phyloP scores from a whole-genome alignment of 2,113 vertebrate species.

The Rhinichthys klamathensis region DNA sequence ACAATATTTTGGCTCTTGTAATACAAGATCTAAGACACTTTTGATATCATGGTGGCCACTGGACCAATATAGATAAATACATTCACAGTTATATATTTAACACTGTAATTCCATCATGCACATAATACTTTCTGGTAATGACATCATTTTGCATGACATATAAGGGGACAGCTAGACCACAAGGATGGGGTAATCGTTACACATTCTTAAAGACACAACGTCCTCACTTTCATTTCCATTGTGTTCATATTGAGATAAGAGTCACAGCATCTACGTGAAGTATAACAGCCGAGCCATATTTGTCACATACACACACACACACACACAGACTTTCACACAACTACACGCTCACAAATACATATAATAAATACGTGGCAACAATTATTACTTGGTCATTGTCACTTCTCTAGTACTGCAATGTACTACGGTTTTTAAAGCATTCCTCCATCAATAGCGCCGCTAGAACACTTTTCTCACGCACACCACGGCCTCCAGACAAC shows the following conservation, averaged over 20 bases:
- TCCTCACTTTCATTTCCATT: neutral
- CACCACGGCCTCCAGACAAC: slow-evolving; percentile 79
- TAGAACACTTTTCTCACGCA: slow-evolving; percentile 79
- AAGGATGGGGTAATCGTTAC: slow-evolving; percentile 2
- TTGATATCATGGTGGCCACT: slow-evolving; percentile 66
- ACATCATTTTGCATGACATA: slow-evolving; percentile 66
- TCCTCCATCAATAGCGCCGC: slow-evolving; percentile 71
- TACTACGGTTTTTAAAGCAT: slow-evolving; percentile 55
- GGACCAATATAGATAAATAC: slow-evolving; percentile 69
- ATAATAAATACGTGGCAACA: slow-evolving; percentile 70
- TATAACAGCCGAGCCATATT: slow-evolving; percentile 48
- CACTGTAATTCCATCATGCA: slow-evolving; percentile 75
- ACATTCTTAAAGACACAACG: slow-evolving; percentile 25
- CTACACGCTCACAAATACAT: slow-evolving; percentile 60
- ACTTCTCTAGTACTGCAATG: slow-evolving; percentile 34
- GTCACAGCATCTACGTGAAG: slow-evolving; percentile 57
- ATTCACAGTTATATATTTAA: slow-evolving; percentile 73
- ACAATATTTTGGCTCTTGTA: slow-evolving; percentile 64
- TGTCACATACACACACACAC: neutral
- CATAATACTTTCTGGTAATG: slow-evolving; percentile 72
- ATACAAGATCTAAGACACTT: slow-evolving; percentile 70
- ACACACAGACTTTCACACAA: slow-evolving; percentile 4
- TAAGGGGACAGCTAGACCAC: slow-evolving; percentile 52
- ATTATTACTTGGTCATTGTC: slow-evolving; percentile 33
- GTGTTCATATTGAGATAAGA: slow-evolving; percentile 31